These are phyloP conservation scores for Achatina immaculata DNA, from an alignment of 1,140 invertebrate genomes.

Conservation along the genomic window DNA sequence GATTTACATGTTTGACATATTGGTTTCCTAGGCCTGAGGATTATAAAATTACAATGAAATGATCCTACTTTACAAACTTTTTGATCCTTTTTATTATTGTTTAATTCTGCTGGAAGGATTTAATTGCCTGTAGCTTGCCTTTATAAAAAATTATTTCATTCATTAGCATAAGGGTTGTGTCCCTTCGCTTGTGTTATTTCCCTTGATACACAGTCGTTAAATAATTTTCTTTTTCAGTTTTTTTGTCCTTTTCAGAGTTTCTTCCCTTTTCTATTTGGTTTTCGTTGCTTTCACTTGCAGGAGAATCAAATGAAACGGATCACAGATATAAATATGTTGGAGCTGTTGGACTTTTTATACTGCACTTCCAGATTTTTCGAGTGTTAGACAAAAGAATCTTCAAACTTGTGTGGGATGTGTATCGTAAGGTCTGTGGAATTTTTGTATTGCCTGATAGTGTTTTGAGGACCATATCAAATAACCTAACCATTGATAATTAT, in stretches of 20 bases:
- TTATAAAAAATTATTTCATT: too few relatives aligned
- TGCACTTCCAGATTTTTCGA: slow-evolving; percentile 83
- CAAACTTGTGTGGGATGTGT: slow-evolving; percentile 80
- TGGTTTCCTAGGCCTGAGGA: too few relatives aligned
- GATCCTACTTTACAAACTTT: too few relatives aligned
- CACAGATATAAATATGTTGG: slow-evolving; percentile 78
- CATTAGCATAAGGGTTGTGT: too few relatives aligned
- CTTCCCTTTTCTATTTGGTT: not conserved
- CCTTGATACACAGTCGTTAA: not conserved
- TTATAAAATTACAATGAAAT: too few relatives aligned
- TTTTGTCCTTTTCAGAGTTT: not conserved
- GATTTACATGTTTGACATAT: too few relatives aligned
- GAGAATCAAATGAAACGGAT: slow-evolving; percentile 71
- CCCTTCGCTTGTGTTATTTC: not conserved
- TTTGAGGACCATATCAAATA: too few relatives aligned
- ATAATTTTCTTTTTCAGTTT: not conserved
- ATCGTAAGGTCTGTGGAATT: slow-evolving; percentile 79
- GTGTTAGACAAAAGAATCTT: slow-evolving; percentile 83
- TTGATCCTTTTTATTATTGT: too few relatives aligned
- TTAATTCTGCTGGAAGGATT: too few relatives aligned
- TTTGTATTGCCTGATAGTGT: too few relatives aligned
- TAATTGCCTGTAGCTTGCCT: too few relatives aligned
- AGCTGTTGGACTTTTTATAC: slow-evolving; percentile 80
- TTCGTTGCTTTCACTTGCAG: slow-evolving; percentile 52
- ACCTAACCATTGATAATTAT: too few relatives aligned